Evolutionary conservation across 2,888 invertebrate genomes (phyloP), one percentile per base, ranked within the genome.

Genomic region (Ornithoptera priamus): DNA sequence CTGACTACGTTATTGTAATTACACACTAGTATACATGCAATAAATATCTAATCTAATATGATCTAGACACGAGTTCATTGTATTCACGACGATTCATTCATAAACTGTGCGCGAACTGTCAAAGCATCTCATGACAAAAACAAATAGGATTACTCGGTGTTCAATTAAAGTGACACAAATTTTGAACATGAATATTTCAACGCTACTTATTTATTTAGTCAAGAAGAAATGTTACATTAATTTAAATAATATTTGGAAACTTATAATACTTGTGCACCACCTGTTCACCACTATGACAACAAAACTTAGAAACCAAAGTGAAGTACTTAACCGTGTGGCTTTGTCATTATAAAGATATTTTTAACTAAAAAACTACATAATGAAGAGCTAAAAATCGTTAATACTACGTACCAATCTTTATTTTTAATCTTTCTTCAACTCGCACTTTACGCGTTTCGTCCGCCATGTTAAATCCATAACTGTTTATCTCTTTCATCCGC

Each of bases 401-500:
- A 80, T 78, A 81, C 82, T 89, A 95, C 96, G 93, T 94, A 97
- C 97, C 97, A 91, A 97, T 97, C 95, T 97, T 97, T 89, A 97
- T 97, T 95, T 96, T 97, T 93, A 97, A 95, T 93, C 97, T 96
- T 94, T 97, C 97, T 93, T 97, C 97, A 90, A 97, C 95, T 94
- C 97, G 95, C 93, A 97, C 97, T 95, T 96, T 95, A 94, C 96
- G 96, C 94, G 95, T 95, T 94, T 95, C 96, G 94, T 96, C 96
- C 94, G 97, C 97, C 97, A 97, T 97, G 95, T 96, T 97, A 95
- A 94, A 95, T 96, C 96, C 96, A 96, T 96, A 94, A 95, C 95
- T 93, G 91, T 92, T 92, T 92, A 92, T 92, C 92, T 92, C 92
- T 92, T 92, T 92, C 92, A 92, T 92, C 91, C 92, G 92, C 88